Evolutionary conservation across 2,797 vertebrate genomes (phyloP), one percentile per base, ranked within the genome.

Genomic region (Mormyrops attenuatus): DNA sequence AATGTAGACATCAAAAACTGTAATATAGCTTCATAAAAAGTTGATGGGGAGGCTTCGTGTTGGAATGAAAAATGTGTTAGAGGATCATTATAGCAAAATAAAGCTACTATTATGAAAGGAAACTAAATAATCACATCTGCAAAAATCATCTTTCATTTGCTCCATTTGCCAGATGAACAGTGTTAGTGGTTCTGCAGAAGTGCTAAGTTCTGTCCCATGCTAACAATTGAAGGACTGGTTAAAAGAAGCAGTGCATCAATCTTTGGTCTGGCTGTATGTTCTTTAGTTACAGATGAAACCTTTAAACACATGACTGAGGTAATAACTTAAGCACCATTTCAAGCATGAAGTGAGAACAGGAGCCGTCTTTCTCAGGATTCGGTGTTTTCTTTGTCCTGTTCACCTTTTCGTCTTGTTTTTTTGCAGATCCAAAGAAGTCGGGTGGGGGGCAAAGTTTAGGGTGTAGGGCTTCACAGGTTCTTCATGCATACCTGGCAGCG

Each of bases 401-500:
- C 49, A 90, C 57, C 4, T 34, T 89, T 87, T 30, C 4, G 6
- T 9, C 88, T 60, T 90, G 87, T 92, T 88, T 84, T 22, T 89
- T 90, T 85, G 89, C 89, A 87, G 87, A 89, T 90, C 89, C 92
- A 90, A 89, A 89, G 63, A 89, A 90, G 88, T 89, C 0, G 7
- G 57, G n/a, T 20, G 1, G 49, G n/a, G 7, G 2, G 13, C 13
- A 0, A 41, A 30, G 73, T 3, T 41, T 6, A 38, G 73, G 34
- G 6, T 3, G 0, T 80, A 80, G 60, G 57, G 34, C 22, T 20
- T 98, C 96, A 99, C 94, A 99, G 93, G 95, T 99, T 99, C 96
- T 99, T 99, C 98, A 99, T 99, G 94, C 99, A 99, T 92, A 99
- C 99, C 95, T 99, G 99, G 92, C 99, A 99, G 90, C 99, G 97